A percentile compares a stretch with the other conserved stretches of the same genome.
phyloP scores from a whole-genome alignment of 35 echinoderm and acorn worm genomes.

The Eucidaris tribuloides region DNA sequence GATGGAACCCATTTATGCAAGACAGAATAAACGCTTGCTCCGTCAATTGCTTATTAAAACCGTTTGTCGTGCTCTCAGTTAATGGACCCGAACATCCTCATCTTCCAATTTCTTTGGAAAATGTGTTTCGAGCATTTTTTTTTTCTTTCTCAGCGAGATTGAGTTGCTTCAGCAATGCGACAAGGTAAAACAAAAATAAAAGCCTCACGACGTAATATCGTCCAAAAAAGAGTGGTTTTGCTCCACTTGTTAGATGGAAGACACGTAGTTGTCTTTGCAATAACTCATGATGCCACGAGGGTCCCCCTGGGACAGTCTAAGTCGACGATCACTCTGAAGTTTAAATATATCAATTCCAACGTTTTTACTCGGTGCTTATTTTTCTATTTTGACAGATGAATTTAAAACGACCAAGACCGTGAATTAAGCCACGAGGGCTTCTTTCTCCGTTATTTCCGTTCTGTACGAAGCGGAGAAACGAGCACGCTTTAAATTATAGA shows the following conservation, averaged over 20 bases:
- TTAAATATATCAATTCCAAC: constrained; percentile 32
- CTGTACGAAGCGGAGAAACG: background rate
- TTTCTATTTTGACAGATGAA: background rate
- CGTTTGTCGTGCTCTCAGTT: constrained; percentile 14
- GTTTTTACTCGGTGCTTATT: background rate
- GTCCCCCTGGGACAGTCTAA: background rate
- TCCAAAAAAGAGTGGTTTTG: no score
- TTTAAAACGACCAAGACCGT: background rate
- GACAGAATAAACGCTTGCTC: constrained; percentile 24
- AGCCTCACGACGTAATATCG: no score
- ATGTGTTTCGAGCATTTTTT: no score
- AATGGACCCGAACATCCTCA: constrained; percentile 23
- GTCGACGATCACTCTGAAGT: constrained; percentile 1
- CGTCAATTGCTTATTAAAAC: constrained; percentile 9
- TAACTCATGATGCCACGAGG: background rate
- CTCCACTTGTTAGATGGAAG: constrained; percentile 17
- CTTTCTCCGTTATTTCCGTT: background rate
- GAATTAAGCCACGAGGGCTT: background rate
- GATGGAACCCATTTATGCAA: constrained; percentile 24
- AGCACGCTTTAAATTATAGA: background rate
- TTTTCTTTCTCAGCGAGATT: no score
- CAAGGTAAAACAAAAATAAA: no score
- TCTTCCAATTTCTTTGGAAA: no score
- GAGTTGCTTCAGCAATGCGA: no score
- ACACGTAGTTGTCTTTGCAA: constrained; percentile 1